phyloP scores from a whole-genome alignment of 2,113 vertebrate genomes.

The Hyperopisus bebe region DNA sequence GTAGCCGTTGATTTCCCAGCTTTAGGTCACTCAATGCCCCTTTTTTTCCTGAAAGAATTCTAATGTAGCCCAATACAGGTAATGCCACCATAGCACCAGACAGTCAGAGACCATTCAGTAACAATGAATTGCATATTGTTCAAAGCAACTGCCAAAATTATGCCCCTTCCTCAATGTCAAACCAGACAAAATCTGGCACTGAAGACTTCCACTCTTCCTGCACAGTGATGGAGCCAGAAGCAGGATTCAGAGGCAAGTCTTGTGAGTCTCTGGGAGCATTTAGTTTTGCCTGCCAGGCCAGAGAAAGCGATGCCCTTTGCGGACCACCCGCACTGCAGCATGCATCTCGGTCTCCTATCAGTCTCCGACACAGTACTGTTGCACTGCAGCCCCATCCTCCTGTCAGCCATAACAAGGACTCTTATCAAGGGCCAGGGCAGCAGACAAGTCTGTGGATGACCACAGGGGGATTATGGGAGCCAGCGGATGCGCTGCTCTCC shows the following conservation, averaged over 20 bases:
- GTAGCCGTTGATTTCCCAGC: not conserved
- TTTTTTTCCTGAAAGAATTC: not conserved
- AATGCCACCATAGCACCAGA: not conserved
- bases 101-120: not conserved
- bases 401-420: slow-evolving; percentile 15
- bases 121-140: not conserved
- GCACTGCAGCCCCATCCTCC: not conserved
- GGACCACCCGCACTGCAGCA: slow-evolving; percentile 1
- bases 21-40: not conserved
- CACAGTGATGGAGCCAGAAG: not conserved
- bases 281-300: not conserved
- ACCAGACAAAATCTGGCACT: not conserved
- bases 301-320: not conserved
- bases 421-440: slow-evolving; percentile 12
- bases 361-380: not conserved
- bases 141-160: not conserved
- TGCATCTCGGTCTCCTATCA: not conserved
- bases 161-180: not conserved
- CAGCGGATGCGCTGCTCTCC: not conserved
- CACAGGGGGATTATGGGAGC: slow-evolving; percentile 11
- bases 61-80: not conserved
- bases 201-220: not conserved
- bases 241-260: not conserved
- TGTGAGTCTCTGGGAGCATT: not conserved
- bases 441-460: slow-evolving; percentile 1